Evolutionary conservation across 2,797 vertebrate genomes (phyloP).

Genomic region (Typhlichthys eigenmanni): DNA sequence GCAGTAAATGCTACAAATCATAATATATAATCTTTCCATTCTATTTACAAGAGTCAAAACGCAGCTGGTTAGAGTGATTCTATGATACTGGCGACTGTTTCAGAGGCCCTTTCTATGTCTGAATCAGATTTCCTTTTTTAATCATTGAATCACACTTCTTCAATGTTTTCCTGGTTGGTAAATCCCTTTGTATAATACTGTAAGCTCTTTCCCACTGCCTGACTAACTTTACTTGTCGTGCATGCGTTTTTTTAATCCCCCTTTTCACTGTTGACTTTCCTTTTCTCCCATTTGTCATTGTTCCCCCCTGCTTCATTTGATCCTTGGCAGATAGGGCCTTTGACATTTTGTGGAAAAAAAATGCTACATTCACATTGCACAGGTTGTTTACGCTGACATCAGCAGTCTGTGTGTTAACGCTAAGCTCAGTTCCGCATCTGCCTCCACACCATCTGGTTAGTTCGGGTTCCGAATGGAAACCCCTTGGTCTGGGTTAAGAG

Average conservation of each 20-base stretch:
- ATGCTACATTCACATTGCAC: slow-evolving; percentile 89
- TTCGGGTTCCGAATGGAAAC: slow-evolving; percentile 17
- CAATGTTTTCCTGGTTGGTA: slow-evolving; percentile 39
- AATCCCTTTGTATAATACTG: slow-evolving; percentile 55
- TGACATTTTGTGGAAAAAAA: slow-evolving; percentile 68
- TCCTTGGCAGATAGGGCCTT: slow-evolving; percentile 72
- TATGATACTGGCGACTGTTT: slow-evolving; percentile 53
- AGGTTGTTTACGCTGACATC: slow-evolving; percentile 83
- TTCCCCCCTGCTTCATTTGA: slow-evolving; percentile 60
- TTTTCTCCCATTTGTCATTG: slow-evolving; percentile 40
- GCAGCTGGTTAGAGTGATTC: slow-evolving; percentile 74
- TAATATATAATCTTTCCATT: slow-evolving; percentile 75
- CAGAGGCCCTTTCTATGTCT: slow-evolving; percentile 52
- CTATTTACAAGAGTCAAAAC: slow-evolving; percentile 76
- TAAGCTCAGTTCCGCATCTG: slow-evolving; percentile 46
- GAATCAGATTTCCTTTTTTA: slow-evolving; percentile 41
- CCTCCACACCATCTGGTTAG: slow-evolving; percentile 36
- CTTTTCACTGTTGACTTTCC: slow-evolving; percentile 33
- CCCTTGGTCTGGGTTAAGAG: slow-evolving; percentile 38
- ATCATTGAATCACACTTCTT: slow-evolving; percentile 47
- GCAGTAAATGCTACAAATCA: slow-evolving; percentile 79
- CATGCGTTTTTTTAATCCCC: slow-evolving; percentile 44
- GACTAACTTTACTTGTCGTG: slow-evolving; percentile 50
- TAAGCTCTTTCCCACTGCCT: slow-evolving; percentile 52
- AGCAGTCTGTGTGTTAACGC: slow-evolving; percentile 69